Evolutionary conservation across 1,140 invertebrate genomes (phyloP).

Genomic region (Ridgeia piscesae): DNA sequence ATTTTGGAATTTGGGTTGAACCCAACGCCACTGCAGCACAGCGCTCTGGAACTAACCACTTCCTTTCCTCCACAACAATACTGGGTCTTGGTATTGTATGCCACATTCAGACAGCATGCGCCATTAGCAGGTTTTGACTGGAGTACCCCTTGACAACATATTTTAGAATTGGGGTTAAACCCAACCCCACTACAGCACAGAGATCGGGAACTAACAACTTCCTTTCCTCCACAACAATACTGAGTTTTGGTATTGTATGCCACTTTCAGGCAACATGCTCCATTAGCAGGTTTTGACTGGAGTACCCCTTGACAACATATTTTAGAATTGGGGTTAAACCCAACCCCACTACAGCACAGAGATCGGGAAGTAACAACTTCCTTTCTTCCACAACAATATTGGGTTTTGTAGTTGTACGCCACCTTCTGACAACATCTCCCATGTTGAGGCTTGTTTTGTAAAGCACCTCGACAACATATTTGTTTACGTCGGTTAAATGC

Average conservation of each 20-base stretch:
- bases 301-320: background rate
- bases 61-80: background rate
- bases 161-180: background rate
- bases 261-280: background rate
- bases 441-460: background rate
- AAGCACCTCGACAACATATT: background rate
- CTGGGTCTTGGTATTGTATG: background rate
- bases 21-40: background rate
- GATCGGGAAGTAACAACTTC: background rate
- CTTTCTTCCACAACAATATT: background rate
- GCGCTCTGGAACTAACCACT: background rate
- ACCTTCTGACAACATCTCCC: background rate
- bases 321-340: background rate
- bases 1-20: background rate
- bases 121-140: background rate
- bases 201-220: background rate
- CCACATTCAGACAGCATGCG: background rate
- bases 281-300: background rate
- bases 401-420: background rate
- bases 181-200: background rate
- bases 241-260: background rate
- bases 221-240: background rate
- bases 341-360: background rate
- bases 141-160: background rate
- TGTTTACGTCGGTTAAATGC: background rate